Base-by-base conservation (phyloP, 2,888 invertebrate species). In the Parnassius apollo region DNA sequence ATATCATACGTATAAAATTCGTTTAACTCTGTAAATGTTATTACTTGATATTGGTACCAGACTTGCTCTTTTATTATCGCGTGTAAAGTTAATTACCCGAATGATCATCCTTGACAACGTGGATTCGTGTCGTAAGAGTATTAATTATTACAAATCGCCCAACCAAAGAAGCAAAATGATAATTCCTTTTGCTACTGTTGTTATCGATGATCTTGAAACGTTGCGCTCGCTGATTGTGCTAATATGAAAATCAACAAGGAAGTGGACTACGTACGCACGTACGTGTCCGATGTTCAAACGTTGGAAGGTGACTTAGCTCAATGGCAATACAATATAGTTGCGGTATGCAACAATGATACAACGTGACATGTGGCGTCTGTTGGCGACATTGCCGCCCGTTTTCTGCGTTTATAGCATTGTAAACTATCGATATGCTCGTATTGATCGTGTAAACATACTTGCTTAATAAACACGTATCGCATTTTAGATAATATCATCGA, bases 201-300 rank as follows among this genome's bases (percentile, higher is more conserved):
- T 86, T 84, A 85, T 85, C 84, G 81, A 74, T 85, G 83, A 85
- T 85, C 87, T 87, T 87, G 86, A 86, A 85, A 82, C 74, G 75
- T 77, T 78, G 74, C 77, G 77, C 77, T 75, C 77, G 79, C 77
- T 76, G 75, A 82, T 82, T 79, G 77, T 80, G 76, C 80, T 85
- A 80, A 82, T 82, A 75, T 79, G 78, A 78, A 76, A 80, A 77
- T 73, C 73, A 78, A 86, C 80, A 75, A 84, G 87, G 87, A 88
- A 88, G 83, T 79, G 57, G 57, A 71, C 65, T 73, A 66, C 62
- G 65, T 67, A 71, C 71, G 48, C 45, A 68, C 66, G 70, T 70
- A 74, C 71, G 75, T 76, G 75, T 75, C 65, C 69, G 73, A 71
- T 76, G 75, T 70, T 75, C 73, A 68, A 73, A 71, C 68, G 69